Evolutionary conservation across 1,140 invertebrate genomes (phyloP), one percentile per base, ranked within the genome.

Genomic region (Asobara japonica): DNA sequence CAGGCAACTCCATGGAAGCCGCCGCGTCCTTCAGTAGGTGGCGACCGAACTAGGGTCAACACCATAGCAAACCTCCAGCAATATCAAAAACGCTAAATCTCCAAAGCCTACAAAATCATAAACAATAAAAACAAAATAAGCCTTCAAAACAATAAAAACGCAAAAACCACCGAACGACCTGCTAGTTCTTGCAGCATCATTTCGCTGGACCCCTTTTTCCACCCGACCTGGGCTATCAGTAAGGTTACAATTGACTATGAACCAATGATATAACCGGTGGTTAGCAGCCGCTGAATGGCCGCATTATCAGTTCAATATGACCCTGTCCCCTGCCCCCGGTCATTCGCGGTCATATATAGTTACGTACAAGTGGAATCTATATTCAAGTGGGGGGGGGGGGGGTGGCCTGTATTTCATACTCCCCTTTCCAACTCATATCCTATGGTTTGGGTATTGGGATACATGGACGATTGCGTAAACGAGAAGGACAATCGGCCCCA

Each of bases 291-390:
- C 72, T 71, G 75, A 78, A 79, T 75, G 69, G 69, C 71, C 65
- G 68, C 64, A 78, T 78, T 78, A 72, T 73, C 77, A 75, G 78
- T 75, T 77, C 76, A 79, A 79, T 79, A 78, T 72, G 68, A 68
- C 64, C 75, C 41, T 70, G 60, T 29, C 5, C 60, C 31, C 27
- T 62, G 60, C 29, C 30, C 25, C 16, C 29, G 29, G 22, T 30
- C 29, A 62, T 62, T 13, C n/a, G 29, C 29, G 60, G 25, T 16
- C 18, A 62, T 29, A 31, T 62, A 30, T 13, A 16, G n/a, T 16
- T 48, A 10, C 27, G 16, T 62, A 29, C 13, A 16, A 29, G n/a
- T 11, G n/a, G 8, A 29, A 2, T 27, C 27, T 25, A 25, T 56
- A 56, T 56, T 25, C 13, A 20, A 13, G 51, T 22, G 8, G 10